Base-by-base conservation (phyloP, 1,140 invertebrate species). In the Goniozus legneri region DNA sequence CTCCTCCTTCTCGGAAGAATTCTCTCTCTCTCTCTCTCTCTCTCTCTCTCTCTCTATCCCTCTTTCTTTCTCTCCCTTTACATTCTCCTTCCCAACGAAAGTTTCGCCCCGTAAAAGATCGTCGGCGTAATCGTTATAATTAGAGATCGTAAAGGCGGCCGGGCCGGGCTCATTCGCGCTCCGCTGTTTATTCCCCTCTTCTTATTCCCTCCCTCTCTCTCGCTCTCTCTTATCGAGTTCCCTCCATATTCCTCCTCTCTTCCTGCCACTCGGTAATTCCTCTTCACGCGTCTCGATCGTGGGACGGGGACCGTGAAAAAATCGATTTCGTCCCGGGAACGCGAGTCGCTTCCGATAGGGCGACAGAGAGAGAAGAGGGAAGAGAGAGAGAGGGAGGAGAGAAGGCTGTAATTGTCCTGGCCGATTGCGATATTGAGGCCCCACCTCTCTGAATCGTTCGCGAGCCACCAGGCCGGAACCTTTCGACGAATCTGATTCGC, bases 41-140 rank as follows among this genome's bases (percentile, higher is more conserved):
- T n/a, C n/a, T n/a, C n/a, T n/a, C n/a, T n/a, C n/a, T n/a, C n/a
- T n/a, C n/a, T n/a, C n/a, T n/a, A n/a, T n/a, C n/a, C n/a, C n/a
- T n/a, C n/a, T n/a, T n/a, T n/a, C n/a, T n/a, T n/a, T n/a, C n/a
- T n/a, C n/a, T n/a, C n/a, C n/a, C n/a, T n/a, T n/a, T n/a, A n/a
- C n/a, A n/a, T n/a, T n/a, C n/a, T n/a, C n/a, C n/a, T n/a, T n/a
- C n/a, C n/a, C 27, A 54, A 54, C 47, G 38, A 54, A 50, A 59
- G n/a, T 24, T 50, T 54, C 20, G 31, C 34, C 33, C 44, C 50
- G 50, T 50, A 44, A 53, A 58, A 22, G 44, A 59, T 50, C 22
- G 10, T 24, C n/a, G n/a, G n/a, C 42, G 54, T 57, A 54, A 59
- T 59, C 54, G 55, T 57, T 59, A 57, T 59, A 59, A 59, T 59